Base-by-base conservation (phyloP, 2,888 invertebrate species). In the Phragmatobia fuliginosa region DNA sequence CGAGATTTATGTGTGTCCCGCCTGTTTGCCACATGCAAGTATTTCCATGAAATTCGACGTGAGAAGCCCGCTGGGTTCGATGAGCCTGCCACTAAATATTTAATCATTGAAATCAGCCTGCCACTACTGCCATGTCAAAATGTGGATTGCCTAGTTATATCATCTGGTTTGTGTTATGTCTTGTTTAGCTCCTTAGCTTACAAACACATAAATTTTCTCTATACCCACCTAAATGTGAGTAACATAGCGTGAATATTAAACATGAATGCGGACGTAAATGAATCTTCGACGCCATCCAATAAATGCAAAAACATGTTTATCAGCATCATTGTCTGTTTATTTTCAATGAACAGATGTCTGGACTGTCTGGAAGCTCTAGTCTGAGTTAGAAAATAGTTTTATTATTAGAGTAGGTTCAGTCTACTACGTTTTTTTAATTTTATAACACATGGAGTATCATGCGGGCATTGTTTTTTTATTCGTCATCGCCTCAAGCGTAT, bases 1-100 rank as follows among this genome's bases (percentile, higher is more conserved):
- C 84, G 82, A 91, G 91, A 94, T 92, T 94, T 92, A 92, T 93
- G 90, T 91, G 83, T 85, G 89, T 87, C 87, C 88, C 83, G 87
- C 86, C 84, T 80, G 86, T 84, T 84, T 76, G 81, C 81, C 85
- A 90, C 90, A 90, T 91, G 89, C 90, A 88, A 91, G 91, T 90
- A 87, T 87, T 92, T 92, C 90, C 88, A 86, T 86, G 91, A 91
- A 92, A 87, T 87, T 87, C 81, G 81, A 87, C 84, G 87, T 87
- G 88, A 85, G 86, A 88, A 87, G 80, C 73, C 82, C 76, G 75
- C 71, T 76, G 66, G 61, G 67, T 67, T 66, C 61, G n/a, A 73
- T 60, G 32, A 16, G 21, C n/a, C 31, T 62, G 74, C 61, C 72
- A 64, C n/a, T n/a, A n/a, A n/a, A n/a, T n/a, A n/a, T n/a, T n/a